phyloP scores from a whole-genome alignment of 1,140 invertebrate genomes.

The Forficula auricularia region DNA sequence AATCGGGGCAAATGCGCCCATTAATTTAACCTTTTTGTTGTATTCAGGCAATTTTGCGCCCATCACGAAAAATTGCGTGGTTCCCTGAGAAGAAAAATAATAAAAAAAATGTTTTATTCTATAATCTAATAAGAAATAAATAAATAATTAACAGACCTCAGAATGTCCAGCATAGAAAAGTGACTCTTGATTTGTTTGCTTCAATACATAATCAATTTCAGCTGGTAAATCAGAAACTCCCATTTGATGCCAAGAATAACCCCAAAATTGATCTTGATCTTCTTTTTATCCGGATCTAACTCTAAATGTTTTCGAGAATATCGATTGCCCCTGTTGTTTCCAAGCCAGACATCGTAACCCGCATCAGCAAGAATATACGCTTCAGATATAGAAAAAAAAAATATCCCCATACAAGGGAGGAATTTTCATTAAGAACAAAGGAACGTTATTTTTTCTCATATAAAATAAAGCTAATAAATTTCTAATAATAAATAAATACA shows the following conservation, averaged over 20 bases:
- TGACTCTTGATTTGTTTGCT: slow-evolving; percentile 22
- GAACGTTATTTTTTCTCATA: too few species aligned
- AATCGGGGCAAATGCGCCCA: slow-evolving; percentile 41
- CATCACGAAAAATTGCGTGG: slow-evolving; percentile 41
- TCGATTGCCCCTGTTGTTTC: slow-evolving; percentile 45
- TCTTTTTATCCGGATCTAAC: too few species aligned
- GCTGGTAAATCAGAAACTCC: slow-evolving; percentile 35
- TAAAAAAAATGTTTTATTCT: too few species aligned
- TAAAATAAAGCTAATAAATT: too few species aligned
- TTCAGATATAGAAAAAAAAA: slow-evolving; percentile 29
- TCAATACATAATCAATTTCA: slow-evolving; percentile 31
- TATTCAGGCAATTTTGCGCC: slow-evolving; percentile 38
- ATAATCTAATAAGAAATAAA: too few species aligned
- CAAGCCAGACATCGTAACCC: slow-evolving; percentile 61
- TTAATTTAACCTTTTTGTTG: slow-evolving; percentile 36
- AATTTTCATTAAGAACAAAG: too few species aligned
- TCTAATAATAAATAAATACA: too few species aligned
- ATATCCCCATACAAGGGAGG: too few species aligned
- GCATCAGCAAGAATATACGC: slow-evolving; percentile 41
- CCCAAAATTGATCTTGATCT: too few species aligned
- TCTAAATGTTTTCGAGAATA: slow-evolving; percentile 36
- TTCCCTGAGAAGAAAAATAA: too few species aligned
- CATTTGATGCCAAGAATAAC: slow-evolving; percentile 43
- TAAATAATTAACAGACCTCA: too few species aligned
- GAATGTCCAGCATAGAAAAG: slow-evolving; percentile 20